phyloP scores from a whole-genome alignment of 2,888 invertebrate species.

The Melanchra persicariae region DNA sequence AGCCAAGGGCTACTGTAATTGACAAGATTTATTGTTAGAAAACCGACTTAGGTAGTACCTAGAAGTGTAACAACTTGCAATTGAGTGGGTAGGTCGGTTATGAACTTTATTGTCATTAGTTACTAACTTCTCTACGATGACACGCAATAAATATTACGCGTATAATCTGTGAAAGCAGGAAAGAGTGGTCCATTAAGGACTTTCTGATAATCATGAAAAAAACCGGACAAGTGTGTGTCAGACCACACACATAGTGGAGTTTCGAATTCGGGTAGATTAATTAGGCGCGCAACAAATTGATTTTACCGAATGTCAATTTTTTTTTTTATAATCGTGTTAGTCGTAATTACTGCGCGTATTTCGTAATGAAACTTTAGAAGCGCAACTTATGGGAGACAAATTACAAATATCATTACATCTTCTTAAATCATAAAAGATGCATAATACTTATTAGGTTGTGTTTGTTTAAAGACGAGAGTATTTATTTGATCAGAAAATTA shows the following conservation, averaged over 20 bases:
- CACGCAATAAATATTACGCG: too few relatives aligned
- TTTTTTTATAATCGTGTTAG: too few relatives aligned
- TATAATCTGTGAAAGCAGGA: neutral
- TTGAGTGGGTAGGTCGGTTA: conserved; percentile 1
- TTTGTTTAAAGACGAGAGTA: too few relatives aligned
- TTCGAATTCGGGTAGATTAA: neutral
- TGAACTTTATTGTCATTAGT: conserved; percentile 23
- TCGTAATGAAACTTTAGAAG: too few relatives aligned
- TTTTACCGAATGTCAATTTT: neutral
- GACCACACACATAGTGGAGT: neutral
- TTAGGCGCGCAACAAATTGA: neutral
- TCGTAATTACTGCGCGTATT: too few relatives aligned
- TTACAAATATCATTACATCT: too few relatives aligned
- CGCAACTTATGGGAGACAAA: too few relatives aligned
- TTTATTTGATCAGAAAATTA: too few relatives aligned
- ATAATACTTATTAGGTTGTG: too few relatives aligned
- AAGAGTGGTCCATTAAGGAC: neutral
- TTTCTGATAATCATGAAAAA: neutral
- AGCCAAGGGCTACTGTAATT: conserved; percentile 16
- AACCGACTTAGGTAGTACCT: conserved; percentile 25
- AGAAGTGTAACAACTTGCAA: conserved; percentile 12
- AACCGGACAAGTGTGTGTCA: neutral
- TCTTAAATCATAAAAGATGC: too few relatives aligned
- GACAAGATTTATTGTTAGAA: conserved; percentile 19
- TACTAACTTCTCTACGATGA: conserved; percentile 11